Conservation (phyloP, 2,888 invertebrate genomes). For the Hemaris fuciformis region DNA sequence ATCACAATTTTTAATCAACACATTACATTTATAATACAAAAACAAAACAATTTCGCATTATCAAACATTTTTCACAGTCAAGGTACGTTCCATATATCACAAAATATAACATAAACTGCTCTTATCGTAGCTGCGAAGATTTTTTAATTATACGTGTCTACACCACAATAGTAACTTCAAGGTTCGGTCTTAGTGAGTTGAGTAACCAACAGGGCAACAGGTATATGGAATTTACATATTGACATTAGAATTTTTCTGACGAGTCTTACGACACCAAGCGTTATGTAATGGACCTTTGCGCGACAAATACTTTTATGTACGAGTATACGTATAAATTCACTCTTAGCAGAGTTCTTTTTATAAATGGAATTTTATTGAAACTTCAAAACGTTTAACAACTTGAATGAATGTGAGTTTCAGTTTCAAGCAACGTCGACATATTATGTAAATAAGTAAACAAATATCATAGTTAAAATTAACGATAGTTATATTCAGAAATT, state of each 20-base stretch:
- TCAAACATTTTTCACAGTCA: neutral
- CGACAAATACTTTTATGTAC: neutral
- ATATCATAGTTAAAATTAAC: too few relatives aligned
- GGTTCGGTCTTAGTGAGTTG: constrained; percentile 7
- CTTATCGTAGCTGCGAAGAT: constrained; percentile 2
- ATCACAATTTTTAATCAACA: neutral
- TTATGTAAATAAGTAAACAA: too few relatives aligned
- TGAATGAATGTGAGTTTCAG: too few relatives aligned
- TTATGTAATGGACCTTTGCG: constrained; percentile 1
- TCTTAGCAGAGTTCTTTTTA: neutral
- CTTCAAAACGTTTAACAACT: neutral
- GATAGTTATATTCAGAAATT: too few relatives aligned
- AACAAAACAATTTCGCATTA: neutral
- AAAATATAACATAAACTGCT: constrained; percentile 2
- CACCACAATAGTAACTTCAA: constrained; percentile 4
- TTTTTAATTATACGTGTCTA: constrained; percentile 10
- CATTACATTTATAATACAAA: neutral
- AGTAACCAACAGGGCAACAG: constrained; percentile 11
- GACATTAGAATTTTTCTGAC: constrained; percentile 4
- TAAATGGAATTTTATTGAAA: neutral
- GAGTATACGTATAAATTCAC: neutral
- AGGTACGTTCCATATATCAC: neutral
- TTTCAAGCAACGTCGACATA: too few relatives aligned
- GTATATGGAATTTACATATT: constrained; percentile 14
- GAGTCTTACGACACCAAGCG: neutral